phyloP scores from a whole-genome alignment of 1,140 invertebrate species.

The Sitobion miscanthi region DNA sequence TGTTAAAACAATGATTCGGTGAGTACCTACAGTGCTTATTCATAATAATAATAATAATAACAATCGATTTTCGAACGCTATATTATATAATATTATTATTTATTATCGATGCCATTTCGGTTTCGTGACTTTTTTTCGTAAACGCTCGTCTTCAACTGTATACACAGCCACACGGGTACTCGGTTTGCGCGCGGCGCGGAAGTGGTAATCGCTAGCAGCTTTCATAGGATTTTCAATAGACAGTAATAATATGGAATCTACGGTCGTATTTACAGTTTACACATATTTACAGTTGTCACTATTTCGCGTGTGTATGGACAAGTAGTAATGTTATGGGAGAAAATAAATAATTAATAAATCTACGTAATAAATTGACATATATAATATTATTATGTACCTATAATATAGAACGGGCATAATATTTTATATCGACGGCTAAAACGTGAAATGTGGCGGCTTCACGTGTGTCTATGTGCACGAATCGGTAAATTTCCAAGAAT shows the following conservation, averaged over 20 bases:
- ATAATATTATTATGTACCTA: too few relatives aligned
- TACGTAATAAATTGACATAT: neutral
- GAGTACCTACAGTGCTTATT: neutral
- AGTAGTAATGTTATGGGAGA: neutral
- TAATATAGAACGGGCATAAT: neutral
- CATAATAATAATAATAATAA: neutral
- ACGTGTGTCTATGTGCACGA: neutral
- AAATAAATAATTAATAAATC: neutral
- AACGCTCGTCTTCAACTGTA: neutral
- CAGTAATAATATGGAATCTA: slow-evolving; percentile 10
- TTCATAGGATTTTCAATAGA: neutral
- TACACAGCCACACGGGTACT: too few relatives aligned
- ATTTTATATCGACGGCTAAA: neutral
- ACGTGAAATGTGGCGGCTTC: neutral
- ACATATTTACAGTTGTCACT: neutral
- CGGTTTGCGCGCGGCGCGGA: neutral
- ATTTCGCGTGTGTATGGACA: neutral
- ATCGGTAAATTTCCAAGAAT: neutral
- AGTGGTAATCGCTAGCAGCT: neutral
- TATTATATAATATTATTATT: too few relatives aligned
- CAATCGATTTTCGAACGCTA: neutral
- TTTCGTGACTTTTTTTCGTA: neutral
- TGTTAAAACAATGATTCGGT: too few relatives aligned
- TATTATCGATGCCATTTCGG: neutral
- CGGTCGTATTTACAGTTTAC: neutral